Evolutionary conservation across 2,888 invertebrate species (phyloP).

Genomic region (Lutraria lutraria): DNA sequence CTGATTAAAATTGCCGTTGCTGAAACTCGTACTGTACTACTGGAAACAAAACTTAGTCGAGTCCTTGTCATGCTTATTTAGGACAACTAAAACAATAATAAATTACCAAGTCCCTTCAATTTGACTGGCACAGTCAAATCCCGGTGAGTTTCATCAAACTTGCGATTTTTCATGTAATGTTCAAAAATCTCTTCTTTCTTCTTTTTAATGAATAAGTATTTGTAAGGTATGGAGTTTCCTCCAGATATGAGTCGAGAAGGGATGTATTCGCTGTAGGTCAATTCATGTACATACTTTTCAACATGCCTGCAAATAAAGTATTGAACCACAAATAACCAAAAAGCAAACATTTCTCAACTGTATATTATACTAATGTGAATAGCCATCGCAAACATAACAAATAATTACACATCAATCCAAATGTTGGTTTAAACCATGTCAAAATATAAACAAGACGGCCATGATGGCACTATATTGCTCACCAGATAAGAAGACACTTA

Average conservation of each 20-base stretch:
- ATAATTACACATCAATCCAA: too few relatives aligned
- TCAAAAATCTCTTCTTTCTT: not conserved
- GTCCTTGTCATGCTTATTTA: too few relatives aligned
- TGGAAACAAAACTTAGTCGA: too few relatives aligned
- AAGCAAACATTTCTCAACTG: not conserved
- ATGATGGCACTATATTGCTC: too few relatives aligned
- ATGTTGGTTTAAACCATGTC: too few relatives aligned
- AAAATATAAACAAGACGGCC: too few relatives aligned
- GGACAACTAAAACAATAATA: too few relatives aligned
- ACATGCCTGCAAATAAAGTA: not conserved
- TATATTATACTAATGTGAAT: too few relatives aligned
- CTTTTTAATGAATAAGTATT: not conserved
- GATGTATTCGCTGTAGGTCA: not conserved
- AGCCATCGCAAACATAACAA: too few relatives aligned
- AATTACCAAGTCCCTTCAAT: not conserved
- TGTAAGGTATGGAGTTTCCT: not conserved
- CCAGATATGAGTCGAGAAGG: slow-evolving; percentile 2
- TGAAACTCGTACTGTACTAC: too few relatives aligned
- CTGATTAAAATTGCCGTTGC: too few relatives aligned
- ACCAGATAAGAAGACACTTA: too few relatives aligned
- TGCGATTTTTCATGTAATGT: not conserved
- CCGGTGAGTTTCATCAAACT: not conserved
- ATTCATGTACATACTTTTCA: not conserved
- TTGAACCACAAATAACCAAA: not conserved
- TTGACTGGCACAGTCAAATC: not conserved